These are phyloP conservation scores for Ptiloglossa arizonensis DNA, from an alignment of 1,140 invertebrate genomes.

Conservation along the genomic window DNA sequence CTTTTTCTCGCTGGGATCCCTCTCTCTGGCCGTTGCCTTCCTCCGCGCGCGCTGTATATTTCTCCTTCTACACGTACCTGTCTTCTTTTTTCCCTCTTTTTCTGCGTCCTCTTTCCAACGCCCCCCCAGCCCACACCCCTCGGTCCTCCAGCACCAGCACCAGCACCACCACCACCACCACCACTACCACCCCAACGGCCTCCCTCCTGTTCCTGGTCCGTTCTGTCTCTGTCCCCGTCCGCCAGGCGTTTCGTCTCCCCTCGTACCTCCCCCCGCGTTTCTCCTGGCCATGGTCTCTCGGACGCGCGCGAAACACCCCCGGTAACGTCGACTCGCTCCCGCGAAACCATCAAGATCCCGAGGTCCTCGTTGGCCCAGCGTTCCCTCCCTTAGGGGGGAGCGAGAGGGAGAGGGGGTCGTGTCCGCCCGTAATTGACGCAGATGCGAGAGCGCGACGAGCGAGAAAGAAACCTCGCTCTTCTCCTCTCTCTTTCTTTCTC, in stretches of 20 bases:
- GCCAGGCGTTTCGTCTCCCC: neutral
- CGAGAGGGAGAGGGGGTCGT: too few relatives aligned
- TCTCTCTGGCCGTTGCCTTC: conserved; percentile 35
- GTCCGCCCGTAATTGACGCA: conserved; percentile 46
- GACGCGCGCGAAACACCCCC: conserved; percentile 40
- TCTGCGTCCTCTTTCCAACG: conserved; percentile 10
- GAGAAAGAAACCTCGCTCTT: neutral
- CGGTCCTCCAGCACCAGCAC: too few relatives aligned
- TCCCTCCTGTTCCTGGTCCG: too few relatives aligned
- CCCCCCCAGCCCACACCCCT: neutral
- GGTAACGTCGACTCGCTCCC: conserved; percentile 57
- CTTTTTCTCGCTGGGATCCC: conserved; percentile 49
- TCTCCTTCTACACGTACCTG: conserved; percentile 53
- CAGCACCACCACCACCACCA: too few relatives aligned
- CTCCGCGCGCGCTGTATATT: conserved; percentile 38
- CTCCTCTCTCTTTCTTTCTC: too few relatives aligned
- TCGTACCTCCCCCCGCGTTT: neutral
- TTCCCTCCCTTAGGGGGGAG: conserved; percentile 31
- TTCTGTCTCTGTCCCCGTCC: neutral
- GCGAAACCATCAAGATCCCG: conserved; percentile 67
- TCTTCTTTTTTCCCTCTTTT: conserved; percentile 33
- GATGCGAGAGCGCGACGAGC: conserved; percentile 15
- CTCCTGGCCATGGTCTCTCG: conserved; percentile 18
- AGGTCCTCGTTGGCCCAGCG: conserved; percentile 56
- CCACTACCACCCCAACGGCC: too few relatives aligned